Evolutionary conservation across 1,140 invertebrate genomes (phyloP).

Genomic region (Tenebrio molitor): DNA sequence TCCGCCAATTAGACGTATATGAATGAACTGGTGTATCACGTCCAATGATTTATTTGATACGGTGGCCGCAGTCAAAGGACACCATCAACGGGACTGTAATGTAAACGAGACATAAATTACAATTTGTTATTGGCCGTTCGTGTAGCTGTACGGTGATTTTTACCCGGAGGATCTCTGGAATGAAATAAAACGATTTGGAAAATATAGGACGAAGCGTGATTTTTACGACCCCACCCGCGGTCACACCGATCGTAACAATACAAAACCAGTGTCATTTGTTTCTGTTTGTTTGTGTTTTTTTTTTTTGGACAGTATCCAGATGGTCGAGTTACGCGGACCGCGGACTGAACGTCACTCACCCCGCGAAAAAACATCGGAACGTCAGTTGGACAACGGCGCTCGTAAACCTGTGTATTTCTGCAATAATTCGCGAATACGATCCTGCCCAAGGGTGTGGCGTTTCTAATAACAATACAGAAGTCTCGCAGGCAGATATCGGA

Average conservation of each 20-base stretch:
- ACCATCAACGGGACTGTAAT: conserved; percentile 14
- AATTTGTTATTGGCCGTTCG: conserved; percentile 15
- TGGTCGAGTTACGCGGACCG: too few relatives aligned
- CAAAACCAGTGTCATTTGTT: conserved; percentile 21
- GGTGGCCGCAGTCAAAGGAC: conserved; percentile 5
- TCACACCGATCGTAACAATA: conserved; percentile 16
- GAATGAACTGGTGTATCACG: not conserved
- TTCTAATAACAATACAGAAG: conserved; percentile 5
- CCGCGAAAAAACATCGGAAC: too few relatives aligned
- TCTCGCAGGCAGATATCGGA: not conserved
- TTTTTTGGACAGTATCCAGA: not conserved
- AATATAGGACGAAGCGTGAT: conserved; percentile 18
- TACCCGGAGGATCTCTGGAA: not conserved
- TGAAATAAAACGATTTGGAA: conserved; percentile 22
- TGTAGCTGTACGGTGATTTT: conserved; percentile 6
- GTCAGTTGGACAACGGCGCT: too few relatives aligned
- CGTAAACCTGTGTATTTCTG: too few relatives aligned
- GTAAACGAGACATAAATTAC: conserved; percentile 16
- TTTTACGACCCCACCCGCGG: conserved; percentile 16
- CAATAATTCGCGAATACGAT: conserved; percentile 8
- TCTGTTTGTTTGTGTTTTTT: too few relatives aligned
- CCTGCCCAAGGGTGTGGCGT: not conserved
- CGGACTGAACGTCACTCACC: too few relatives aligned
- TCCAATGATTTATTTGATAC: conserved; percentile 22
- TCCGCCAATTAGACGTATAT: conserved; percentile 6